Evolutionary conservation across 2,113 vertebrate species (phyloP).

Genomic region (Cnemophilus loriae): DNA sequence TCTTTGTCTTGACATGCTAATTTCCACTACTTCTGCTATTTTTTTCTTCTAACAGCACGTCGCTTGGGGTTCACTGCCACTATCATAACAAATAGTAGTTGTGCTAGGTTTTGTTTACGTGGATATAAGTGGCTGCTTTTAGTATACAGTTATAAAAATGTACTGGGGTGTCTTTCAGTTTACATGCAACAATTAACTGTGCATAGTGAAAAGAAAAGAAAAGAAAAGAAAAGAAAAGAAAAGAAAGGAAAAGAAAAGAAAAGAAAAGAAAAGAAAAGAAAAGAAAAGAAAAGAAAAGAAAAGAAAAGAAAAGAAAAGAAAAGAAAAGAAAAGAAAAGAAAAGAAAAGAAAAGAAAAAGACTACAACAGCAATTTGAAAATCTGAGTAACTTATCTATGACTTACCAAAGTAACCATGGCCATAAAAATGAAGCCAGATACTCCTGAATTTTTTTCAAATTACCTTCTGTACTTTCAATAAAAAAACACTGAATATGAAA

Average conservation of each 20-base stretch:
- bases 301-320: not conserved
- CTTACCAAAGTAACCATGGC: not conserved
- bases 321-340: not conserved
- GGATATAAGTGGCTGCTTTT: not conserved
- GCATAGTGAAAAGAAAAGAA: not conserved
- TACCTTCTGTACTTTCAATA: not conserved
- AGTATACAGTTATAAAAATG: accelerated
- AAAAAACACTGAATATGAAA: not conserved
- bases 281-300: not conserved
- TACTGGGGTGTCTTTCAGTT: not conserved
- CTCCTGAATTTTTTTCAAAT: not conserved
- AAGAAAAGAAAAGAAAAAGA: not conserved
- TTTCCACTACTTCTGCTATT: not conserved
- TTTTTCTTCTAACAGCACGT: not conserved
- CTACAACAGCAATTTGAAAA: not conserved
- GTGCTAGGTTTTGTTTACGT: not conserved
- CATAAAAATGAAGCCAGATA: not conserved
- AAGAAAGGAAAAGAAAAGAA: not conserved
- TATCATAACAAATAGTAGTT: not conserved
- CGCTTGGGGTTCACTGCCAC: not conserved
- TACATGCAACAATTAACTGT: not conserved
- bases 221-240: too few relatives aligned
- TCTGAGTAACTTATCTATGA: not conserved
- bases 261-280: not conserved
- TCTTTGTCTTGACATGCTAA: not conserved